Conservation (phyloP, 2,888 invertebrate species). For the Coecobrya sp. region DNA sequence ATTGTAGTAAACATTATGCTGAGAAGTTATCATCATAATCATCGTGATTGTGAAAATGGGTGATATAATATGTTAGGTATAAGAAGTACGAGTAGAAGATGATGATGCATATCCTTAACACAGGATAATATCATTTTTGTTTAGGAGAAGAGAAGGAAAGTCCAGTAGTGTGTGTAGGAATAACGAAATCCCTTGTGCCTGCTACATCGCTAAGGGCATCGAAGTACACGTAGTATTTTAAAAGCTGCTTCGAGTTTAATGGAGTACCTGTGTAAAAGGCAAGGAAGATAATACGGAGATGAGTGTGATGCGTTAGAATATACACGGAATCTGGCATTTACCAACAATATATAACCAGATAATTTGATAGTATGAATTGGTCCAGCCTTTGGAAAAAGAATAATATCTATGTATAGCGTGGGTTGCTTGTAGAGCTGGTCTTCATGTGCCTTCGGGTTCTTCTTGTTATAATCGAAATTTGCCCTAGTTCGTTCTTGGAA, state of each 20-base stretch:
- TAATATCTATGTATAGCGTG: neutral
- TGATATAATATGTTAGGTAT: neutral
- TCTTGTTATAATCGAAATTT: constrained; percentile 60
- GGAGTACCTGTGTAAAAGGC: constrained; percentile 28
- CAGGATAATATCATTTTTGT: constrained; percentile 44
- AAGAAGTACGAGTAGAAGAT: constrained; percentile 33
- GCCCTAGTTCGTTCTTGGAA: constrained; percentile 78
- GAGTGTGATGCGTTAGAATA: neutral
- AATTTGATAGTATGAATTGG: constrained; percentile 32
- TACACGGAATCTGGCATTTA: neutral
- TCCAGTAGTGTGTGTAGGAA: constrained; percentile 1
- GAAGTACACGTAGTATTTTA: constrained; percentile 53
- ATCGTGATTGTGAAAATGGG: neutral
- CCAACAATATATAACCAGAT: neutral
- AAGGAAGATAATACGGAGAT: constrained; percentile 13
- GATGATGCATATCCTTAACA: constrained; percentile 48
- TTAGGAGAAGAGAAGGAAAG: neutral
- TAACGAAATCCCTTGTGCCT: constrained; percentile 67
- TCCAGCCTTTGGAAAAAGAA: constrained; percentile 3
- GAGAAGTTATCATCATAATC: constrained; percentile 45
- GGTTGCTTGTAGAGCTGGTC: constrained; percentile 25
- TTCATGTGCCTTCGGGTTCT: neutral
- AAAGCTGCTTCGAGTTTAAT: constrained; percentile 26
- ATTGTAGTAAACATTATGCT: constrained; percentile 26
- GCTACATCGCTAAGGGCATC: constrained; percentile 61